Evolutionary conservation across 2,888 invertebrate genomes (phyloP).

Genomic region (Apodemia duryi): DNA sequence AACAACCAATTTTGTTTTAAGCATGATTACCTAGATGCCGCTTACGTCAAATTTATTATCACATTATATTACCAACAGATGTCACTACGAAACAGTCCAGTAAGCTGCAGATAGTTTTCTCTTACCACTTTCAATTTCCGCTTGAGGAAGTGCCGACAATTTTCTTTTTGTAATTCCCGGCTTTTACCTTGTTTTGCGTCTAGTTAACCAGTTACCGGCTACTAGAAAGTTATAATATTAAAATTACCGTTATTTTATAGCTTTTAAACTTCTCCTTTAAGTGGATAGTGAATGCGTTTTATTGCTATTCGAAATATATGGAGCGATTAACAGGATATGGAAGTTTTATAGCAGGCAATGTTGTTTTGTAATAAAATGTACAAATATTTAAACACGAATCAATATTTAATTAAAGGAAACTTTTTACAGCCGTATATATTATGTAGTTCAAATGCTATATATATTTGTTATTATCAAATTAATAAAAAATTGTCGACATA

Average conservation of each 20-base stretch:
- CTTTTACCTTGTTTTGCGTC: conserved; percentile 54
- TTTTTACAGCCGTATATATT: too few species aligned
- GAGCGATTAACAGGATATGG: neutral
- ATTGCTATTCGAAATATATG: neutral
- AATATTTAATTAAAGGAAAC: too few species aligned
- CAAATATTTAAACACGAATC: too few species aligned
- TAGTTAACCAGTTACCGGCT: conserved; percentile 28
- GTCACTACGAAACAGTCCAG: conserved; percentile 34
- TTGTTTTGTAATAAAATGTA: too few species aligned
- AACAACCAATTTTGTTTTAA: neutral
- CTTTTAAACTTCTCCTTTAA: conserved; percentile 2
- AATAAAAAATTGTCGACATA: too few species aligned
- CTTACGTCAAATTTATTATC: neutral
- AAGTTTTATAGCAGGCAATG: neutral
- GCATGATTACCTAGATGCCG: conserved; percentile 12
- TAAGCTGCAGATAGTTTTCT: conserved; percentile 57
- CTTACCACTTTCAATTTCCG: conserved; percentile 73
- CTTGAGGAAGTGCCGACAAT: conserved; percentile 67
- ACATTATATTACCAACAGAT: conserved; percentile 38
- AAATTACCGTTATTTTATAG: conserved; percentile 19
- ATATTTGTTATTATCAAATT: too few species aligned
- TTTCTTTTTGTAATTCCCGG: conserved; percentile 68
- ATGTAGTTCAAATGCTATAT: too few species aligned
- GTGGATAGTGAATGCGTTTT: neutral
- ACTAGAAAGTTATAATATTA: conserved; percentile 45